Evolutionary conservation across 2,888 invertebrate genomes (phyloP).

Genomic region (Steinernema scapterisci): DNA sequence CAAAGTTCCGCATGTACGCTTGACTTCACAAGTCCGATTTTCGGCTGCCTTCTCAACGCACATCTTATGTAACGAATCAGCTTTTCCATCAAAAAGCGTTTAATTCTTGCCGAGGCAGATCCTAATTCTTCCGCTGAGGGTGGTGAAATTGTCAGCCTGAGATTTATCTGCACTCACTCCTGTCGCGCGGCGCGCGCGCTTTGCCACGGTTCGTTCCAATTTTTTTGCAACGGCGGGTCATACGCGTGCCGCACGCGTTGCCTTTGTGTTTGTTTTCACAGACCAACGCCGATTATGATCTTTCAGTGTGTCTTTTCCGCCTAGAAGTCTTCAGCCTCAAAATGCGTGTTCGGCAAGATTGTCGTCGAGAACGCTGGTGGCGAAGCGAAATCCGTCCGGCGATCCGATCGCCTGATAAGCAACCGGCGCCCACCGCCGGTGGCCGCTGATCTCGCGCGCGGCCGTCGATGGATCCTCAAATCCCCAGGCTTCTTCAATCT

Average conservation of each 20-base stretch:
- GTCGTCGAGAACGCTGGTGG: neutral
- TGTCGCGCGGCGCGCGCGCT: neutral
- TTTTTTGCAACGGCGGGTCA: slow-evolving; percentile 29
- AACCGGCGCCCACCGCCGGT: slow-evolving; percentile 26
- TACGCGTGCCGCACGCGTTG: slow-evolving; percentile 1
- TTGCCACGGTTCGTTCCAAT: slow-evolving; percentile 11
- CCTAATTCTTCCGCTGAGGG: neutral
- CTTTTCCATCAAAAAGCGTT: neutral
- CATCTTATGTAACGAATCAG: slow-evolving; percentile 8
- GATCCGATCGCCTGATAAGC: slow-evolving; percentile 13
- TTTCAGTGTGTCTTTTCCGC: neutral
- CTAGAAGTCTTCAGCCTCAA: neutral
- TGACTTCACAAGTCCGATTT: neutral
- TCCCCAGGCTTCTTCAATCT: slow-evolving; percentile 26
- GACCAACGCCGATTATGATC: neutral
- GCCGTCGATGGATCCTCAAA: slow-evolving; percentile 16
- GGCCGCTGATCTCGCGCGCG: slow-evolving; percentile 22
- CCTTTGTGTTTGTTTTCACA: slow-evolving; percentile 25
- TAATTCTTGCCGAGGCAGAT: neutral
- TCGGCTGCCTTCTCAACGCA: neutral
- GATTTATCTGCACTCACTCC: neutral
- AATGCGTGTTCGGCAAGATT: neutral
- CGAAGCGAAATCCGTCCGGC: slow-evolving; percentile 23
- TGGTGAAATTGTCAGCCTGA: neutral
- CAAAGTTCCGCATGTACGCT: no score